Evolutionary conservation across 2,113 vertebrate species (phyloP), one percentile per base, ranked within the genome.

Genomic region (Illadopsis cleaveri): DNA sequence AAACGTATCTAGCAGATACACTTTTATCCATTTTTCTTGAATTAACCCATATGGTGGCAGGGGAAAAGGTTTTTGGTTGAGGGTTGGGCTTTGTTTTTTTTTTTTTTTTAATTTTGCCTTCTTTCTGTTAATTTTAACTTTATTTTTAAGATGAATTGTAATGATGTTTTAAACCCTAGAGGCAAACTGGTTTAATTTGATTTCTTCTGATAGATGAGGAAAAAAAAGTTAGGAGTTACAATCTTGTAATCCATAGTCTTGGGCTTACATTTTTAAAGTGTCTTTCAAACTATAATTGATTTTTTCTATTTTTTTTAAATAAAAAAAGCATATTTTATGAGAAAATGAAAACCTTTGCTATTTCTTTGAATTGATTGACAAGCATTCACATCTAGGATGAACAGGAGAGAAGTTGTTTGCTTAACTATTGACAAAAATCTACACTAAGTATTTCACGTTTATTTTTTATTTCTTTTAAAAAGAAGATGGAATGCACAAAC

Each of bases 61-160:
- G 66, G 31, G 53, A 37, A 90, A 82, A 91, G n/a, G 10, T 20
- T 71, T 85, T 81, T 40, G 5, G 4, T 24, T 69, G 20, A 88
- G 53, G 16, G 21, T 37, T 83, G 30, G 38, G 35, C 1, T 1
- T 33, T 40, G 20, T 15, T 40, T 58, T n/a, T 75, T 3, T 8
- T 3, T 8, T 23, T n/a, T 80, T 78, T 20, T 1, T 2, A 30
- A 64, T 90, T 94, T 95, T 93, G 20, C 92, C 84, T 89, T 89
- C 66, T 97, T 97, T 97, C 91, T 95, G 68, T 97, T 98, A 97
- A 97, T 98, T 98, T 98, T 96, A 96, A 95, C 86, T 98, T 97
- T 82, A 96, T 97, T 98, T 97, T 97, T 97, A 96, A 98, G 95
- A 98, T 94, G 91, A 98, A 98, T 97, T 95, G 44, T 92, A 97